Conservation (phyloP, 2,888 invertebrate species). For the Sphaeridia pumilis region DNA sequence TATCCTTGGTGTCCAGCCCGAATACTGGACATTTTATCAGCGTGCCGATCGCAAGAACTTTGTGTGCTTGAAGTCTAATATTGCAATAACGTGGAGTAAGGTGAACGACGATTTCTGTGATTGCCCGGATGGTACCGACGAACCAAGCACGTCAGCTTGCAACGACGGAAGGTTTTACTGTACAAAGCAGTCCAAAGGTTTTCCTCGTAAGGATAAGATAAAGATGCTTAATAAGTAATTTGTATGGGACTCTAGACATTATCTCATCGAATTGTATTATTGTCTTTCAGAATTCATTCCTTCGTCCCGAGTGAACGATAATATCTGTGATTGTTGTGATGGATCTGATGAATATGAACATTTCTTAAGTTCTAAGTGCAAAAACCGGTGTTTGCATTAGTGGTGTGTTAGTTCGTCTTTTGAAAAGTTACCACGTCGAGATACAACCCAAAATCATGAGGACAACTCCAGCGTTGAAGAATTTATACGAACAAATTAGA, state of each 20-base stretch:
- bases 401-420: too few relatives aligned
- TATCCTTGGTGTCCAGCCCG: constrained; percentile 27
- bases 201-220: constrained; percentile 23
- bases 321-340: constrained; percentile 50
- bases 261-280: not conserved
- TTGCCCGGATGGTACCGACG: constrained; percentile 49
- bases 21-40: constrained; percentile 24
- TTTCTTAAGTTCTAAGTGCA: constrained; percentile 1
- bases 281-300: constrained; percentile 36
- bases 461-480: too few relatives aligned
- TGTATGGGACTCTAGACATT: too few relatives aligned
- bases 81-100: constrained; percentile 49
- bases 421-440: too few relatives aligned
- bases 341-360: constrained; percentile 29
- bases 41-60: constrained; percentile 19
- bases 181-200: constrained; percentile 20
- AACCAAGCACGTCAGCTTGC: constrained; percentile 44
- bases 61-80: constrained; percentile 41
- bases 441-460: too few relatives aligned
- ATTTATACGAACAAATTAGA: constrained; percentile 38
- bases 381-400: too few relatives aligned
- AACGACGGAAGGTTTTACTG: constrained; percentile 38
- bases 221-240: too few relatives aligned
- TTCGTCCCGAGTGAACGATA: constrained; percentile 43
- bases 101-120: constrained; percentile 93